Evolutionary conservation across 1,140 invertebrate genomes (phyloP), one percentile per base, ranked within the genome.

Genomic region (Leptinotarsa defecta): DNA sequence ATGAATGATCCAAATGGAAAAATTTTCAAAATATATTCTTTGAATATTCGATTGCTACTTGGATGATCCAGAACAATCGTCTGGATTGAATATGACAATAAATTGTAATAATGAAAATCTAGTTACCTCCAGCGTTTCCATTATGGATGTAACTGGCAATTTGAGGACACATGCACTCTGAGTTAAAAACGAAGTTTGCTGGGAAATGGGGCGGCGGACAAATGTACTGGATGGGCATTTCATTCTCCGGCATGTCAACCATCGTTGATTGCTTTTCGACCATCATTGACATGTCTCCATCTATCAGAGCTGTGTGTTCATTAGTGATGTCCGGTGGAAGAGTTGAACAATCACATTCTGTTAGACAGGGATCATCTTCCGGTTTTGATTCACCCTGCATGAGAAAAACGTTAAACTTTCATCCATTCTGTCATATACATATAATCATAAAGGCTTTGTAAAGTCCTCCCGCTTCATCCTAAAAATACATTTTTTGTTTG

Each of bases 141-240:
- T 48, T 73, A 20, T 73, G 71, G 24, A 73, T 73, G 48, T 65
- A 73, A 20, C 73, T 77, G 19, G 78, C 78, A 3, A 79, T 74
- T 73, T 79, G 78, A 15, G 78, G 78, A 67, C 78, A 79, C 17
- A 81, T 52, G 62, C 79, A 81, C 57, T 81, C 79, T 1, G 79
- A 76, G 71, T 76, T 79, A 22, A 74, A 48, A 62, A 64, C 65
- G 13, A 79, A 27, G 68, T 79, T 75, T 8, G 78, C 71, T 15
- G 78, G 78, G 4, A 75, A 20, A n/a, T 65, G 15, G 4, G 78
- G 78, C 5, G 75, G 78, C 3, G 78, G 75, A 64, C 71, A 79
- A 72, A 64, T 75, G 76, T 15, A 62, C 49, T 49, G 48, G 34
- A 64, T 11, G 8, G 34, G 52, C 52, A 19, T 57, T 57, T 57